Evolutionary conservation across 2,888 invertebrate genomes (phyloP), one percentile per base, ranked within the genome.

Genomic region (Leptothorax acervorum): DNA sequence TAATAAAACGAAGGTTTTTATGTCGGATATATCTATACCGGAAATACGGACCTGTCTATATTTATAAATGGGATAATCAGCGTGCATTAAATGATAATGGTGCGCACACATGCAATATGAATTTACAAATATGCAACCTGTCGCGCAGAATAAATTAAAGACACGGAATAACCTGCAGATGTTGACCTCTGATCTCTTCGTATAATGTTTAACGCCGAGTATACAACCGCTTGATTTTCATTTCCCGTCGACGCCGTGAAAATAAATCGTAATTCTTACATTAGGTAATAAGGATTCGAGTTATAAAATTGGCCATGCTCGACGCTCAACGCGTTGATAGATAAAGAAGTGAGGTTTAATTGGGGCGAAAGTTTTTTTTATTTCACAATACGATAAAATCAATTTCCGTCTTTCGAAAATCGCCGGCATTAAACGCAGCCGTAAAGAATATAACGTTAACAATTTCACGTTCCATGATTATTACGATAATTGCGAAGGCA

Each of bases 141-240:
- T 71, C 71, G 71, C 71, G 55, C 71, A 51, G 71, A 55, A 73
- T 55, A 73, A 57, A 73, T 73, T 73, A 55, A 57, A 71, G 39
- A 3, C 71, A 73, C 55, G 55, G 28, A 73, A 73, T 42, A 11
- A 28, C 42, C 42, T 18, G 55, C 23, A 55, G 39, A 55, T 55
- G 55, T 55, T 73, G 71, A 73, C 71, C 71, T 73, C 39, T 57
- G 55, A 73, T 57, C 71, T 42, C 53, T n/a, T 55, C 55, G 39
- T 53, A 23, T 23, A 23, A 23, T n/a, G 39, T 51, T 39, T 55
- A 57, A 57, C 15, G 23, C 15, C 8, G 23, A 55, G 9, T 11
- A 18, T 11, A 18, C 11, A n/a, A 39, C 9, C n/a, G 23, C 15
- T 71, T 23, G 4, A 57, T 55, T 35, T 39, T 53, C 8, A 15